Conservation (phyloP, 2,113 vertebrate genomes). For the Caranx melampygus region DNA sequence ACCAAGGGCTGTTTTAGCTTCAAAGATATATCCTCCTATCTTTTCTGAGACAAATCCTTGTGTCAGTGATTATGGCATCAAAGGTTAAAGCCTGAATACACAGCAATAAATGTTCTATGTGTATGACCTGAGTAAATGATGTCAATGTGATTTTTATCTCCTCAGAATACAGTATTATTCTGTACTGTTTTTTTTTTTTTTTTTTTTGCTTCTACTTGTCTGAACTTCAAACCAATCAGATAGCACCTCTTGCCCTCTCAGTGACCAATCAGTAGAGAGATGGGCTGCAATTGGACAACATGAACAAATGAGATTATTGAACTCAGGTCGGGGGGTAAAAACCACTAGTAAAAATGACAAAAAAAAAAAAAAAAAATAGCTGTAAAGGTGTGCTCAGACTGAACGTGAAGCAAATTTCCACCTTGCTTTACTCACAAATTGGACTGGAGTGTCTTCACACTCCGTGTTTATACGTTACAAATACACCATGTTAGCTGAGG, state of each 20-base stretch:
- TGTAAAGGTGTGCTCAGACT: constrained; percentile 66
- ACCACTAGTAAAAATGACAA: constrained; percentile 59
- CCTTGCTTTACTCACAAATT: constrained; percentile 40
- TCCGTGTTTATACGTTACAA: neutral
- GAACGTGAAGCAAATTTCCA: constrained; percentile 38
- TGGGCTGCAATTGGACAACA: constrained; percentile 56
- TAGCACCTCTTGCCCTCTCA: constrained; percentile 59
- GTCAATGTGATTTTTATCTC: constrained; percentile 77
- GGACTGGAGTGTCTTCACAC: constrained; percentile 9
- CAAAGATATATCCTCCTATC: constrained; percentile 76
- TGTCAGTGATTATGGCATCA: constrained; percentile 77
- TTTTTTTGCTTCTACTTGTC: constrained; percentile 55
- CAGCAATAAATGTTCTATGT: constrained; percentile 86
- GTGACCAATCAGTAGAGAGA: constrained; percentile 48
- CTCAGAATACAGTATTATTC: constrained; percentile 61
- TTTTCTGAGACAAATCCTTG: constrained; percentile 79
- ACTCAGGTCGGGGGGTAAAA: constrained; percentile 71
- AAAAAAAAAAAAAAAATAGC: constrained; percentile 22
- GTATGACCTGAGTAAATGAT: constrained; percentile 79
- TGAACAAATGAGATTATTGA: constrained; percentile 60
- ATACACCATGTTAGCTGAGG: constrained; percentile 17
- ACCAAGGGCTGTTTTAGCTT: constrained; percentile 86
- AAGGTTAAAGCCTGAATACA: constrained; percentile 80
- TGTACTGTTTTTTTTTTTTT: constrained; percentile 27
- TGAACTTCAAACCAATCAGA: constrained; percentile 49